phyloP scores from a whole-genome alignment of 2,888 invertebrate species.

The Nysson spinosus region DNA sequence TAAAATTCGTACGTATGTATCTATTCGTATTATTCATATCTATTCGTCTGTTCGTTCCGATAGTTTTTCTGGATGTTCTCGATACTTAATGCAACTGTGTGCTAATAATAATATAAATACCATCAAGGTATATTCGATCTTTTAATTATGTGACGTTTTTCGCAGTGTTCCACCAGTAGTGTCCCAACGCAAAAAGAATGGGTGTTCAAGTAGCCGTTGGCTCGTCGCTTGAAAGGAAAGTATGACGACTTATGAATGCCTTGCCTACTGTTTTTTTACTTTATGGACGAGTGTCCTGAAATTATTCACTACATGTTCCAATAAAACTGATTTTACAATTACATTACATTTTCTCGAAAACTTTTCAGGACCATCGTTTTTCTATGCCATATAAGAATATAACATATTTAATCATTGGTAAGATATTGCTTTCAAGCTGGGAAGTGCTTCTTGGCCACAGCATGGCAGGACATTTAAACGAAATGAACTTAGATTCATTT shows the following conservation, averaged over 20 bases:
- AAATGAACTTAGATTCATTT: slow-evolving; percentile 36
- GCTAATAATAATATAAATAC: slow-evolving; percentile 52
- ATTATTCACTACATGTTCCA: slow-evolving; percentile 16
- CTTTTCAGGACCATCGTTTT: slow-evolving; percentile 53
- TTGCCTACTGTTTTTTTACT: slow-evolving; percentile 46
- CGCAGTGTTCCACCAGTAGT: slow-evolving; percentile 70
- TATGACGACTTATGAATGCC: slow-evolving; percentile 72
- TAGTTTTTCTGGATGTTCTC: slow-evolving; percentile 47
- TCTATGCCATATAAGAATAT: slow-evolving; percentile 19
- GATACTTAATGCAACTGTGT: slow-evolving; percentile 51
- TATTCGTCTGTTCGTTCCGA: slow-evolving; percentile 46
- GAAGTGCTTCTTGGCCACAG: slow-evolving; percentile 43
- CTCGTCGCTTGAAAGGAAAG: slow-evolving; percentile 76
- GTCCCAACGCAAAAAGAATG: slow-evolving; percentile 75
- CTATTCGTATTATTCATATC: too few relatives aligned
- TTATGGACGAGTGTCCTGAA: slow-evolving; percentile 58
- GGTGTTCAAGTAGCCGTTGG: slow-evolving; percentile 74
- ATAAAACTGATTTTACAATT: slow-evolving; percentile 4
- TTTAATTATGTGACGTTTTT: slow-evolving; percentile 67
- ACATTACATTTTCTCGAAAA: neutral
- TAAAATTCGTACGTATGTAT: slow-evolving; percentile 46
- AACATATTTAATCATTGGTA: slow-evolving; percentile 26
- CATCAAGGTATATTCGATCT: slow-evolving; percentile 63
- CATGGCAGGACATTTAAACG: slow-evolving; percentile 44
- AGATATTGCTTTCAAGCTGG: slow-evolving; percentile 43